Evolutionary conservation across 2,888 invertebrate species (phyloP).

Genomic region (Drosophila greeni): DNA sequence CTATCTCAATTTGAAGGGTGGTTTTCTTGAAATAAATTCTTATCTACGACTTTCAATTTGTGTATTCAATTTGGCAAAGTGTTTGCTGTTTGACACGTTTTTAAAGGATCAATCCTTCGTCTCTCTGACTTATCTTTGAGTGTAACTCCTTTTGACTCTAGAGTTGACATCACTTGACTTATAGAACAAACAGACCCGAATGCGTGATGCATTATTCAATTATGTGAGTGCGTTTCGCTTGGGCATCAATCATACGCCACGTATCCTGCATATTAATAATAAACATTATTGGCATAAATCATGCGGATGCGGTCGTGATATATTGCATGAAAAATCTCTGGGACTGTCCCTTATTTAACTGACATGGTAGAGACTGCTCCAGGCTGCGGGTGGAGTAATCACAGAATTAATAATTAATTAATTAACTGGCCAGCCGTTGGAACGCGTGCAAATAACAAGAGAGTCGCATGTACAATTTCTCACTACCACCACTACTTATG

Average conservation of each 20-base stretch:
- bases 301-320: conserved; percentile 16
- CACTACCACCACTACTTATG: conserved; percentile 12
- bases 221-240: conserved; percentile 22
- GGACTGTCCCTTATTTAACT: conserved; percentile 14
- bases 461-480: conserved; percentile 13
- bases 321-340: conserved; percentile 23
- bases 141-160: neutral
- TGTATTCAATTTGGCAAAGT: conserved; percentile 16
- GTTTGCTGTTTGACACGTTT: neutral
- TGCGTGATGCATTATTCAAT: conserved; percentile 36
- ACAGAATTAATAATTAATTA: conserved; percentile 51
- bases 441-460: conserved; percentile 12
- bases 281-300: conserved; percentile 54
- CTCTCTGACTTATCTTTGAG: neutral
- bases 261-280: conserved; percentile 62
- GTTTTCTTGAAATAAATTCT: neutral
- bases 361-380: neutral
- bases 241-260: conserved; percentile 57
- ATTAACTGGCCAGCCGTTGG: conserved; percentile 30
- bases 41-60: neutral
- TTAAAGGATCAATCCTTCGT: neutral
- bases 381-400: conserved; percentile 22
- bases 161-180: conserved; percentile 30
- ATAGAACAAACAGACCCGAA: conserved; percentile 12
- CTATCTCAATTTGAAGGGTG: conserved; percentile 1